phyloP scores from a whole-genome alignment of 1,140 invertebrate species.

The Goniozus legneri region DNA sequence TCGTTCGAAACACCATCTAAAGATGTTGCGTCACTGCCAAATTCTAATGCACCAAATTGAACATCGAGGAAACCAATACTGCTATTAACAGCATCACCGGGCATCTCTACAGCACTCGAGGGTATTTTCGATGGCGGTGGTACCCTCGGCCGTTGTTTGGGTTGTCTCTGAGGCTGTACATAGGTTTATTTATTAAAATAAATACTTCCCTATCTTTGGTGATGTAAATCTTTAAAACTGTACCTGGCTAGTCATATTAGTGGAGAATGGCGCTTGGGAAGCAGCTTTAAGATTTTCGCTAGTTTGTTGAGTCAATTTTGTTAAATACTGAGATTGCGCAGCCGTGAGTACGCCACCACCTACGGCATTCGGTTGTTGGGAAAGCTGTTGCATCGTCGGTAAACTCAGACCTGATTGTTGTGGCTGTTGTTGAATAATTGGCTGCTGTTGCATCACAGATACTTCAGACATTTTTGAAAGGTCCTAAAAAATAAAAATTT shows the following conservation, averaged over 20 bases:
- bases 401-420: constrained; percentile 35
- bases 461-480: constrained; percentile 40
- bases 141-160: constrained; percentile 75
- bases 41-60: constrained; percentile 89
- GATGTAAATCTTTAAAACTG: too few relatives aligned
- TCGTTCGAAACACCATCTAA: constrained; percentile 56
- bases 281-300: constrained; percentile 62
- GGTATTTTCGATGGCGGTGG: constrained; percentile 94
- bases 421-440: constrained; percentile 36
- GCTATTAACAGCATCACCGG: constrained; percentile 72
- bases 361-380: constrained; percentile 45
- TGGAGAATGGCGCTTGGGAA: constrained; percentile 50
- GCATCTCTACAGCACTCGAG: constrained; percentile 93
- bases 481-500: constrained; percentile 24
- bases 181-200: constrained; percentile 19
- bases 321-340: constrained; percentile 70
- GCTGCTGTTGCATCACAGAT: constrained; percentile 31
- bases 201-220: too few relatives aligned
- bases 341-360: constrained; percentile 57
- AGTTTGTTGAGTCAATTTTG: constrained; percentile 66
- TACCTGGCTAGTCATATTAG: constrained; percentile 41
- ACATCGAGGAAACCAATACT: constrained; percentile 81
- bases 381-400: constrained; percentile 48
- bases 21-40: constrained; percentile 66
- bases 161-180: constrained; percentile 59